Evolutionary conservation across 2,888 invertebrate species (phyloP).

Genomic region (Adelognathus sp.): DNA sequence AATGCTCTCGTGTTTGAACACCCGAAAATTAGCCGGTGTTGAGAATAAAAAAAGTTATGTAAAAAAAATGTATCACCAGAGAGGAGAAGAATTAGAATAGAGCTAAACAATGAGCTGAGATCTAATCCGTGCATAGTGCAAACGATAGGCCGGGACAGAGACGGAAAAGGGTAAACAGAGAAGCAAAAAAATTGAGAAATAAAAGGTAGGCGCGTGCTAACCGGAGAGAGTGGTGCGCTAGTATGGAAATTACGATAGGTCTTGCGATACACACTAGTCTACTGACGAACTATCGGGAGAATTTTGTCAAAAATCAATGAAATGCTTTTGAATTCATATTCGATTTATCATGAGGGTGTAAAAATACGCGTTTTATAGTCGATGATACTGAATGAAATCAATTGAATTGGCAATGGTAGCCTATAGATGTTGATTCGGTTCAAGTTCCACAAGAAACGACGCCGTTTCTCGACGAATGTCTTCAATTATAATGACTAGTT

Average conservation of each 20-base stretch:
- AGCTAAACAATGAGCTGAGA: slow-evolving; percentile 53
- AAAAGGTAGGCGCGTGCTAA: slow-evolving; percentile 52
- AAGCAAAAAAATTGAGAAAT: slow-evolving; percentile 38
- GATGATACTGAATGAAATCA: no score
- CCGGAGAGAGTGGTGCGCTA: slow-evolving; percentile 44
- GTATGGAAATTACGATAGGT: slow-evolving; percentile 56
- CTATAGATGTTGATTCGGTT: no score
- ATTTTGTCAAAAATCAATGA: no score
- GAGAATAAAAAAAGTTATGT: slow-evolving; percentile 65
- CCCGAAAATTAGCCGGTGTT: slow-evolving; percentile 77
- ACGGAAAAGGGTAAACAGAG: slow-evolving; percentile 20
- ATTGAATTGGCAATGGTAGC: no score
- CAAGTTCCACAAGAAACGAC: no score
- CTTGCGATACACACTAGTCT: slow-evolving; percentile 36
- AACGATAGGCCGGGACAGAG: background rate
- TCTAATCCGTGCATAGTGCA: slow-evolving; percentile 48
- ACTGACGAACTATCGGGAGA: slow-evolving; percentile 15
- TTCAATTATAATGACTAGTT: no score
- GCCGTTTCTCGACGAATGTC: no score
- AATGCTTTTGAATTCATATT: no score
- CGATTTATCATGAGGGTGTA: no score
- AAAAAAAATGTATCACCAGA: slow-evolving; percentile 51
- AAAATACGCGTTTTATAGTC: no score
- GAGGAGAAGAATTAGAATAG: slow-evolving; percentile 25
- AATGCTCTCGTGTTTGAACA: slow-evolving; percentile 78